Evolutionary conservation across 1,140 invertebrate genomes (phyloP).

Genomic region (Drosophila parvula): DNA sequence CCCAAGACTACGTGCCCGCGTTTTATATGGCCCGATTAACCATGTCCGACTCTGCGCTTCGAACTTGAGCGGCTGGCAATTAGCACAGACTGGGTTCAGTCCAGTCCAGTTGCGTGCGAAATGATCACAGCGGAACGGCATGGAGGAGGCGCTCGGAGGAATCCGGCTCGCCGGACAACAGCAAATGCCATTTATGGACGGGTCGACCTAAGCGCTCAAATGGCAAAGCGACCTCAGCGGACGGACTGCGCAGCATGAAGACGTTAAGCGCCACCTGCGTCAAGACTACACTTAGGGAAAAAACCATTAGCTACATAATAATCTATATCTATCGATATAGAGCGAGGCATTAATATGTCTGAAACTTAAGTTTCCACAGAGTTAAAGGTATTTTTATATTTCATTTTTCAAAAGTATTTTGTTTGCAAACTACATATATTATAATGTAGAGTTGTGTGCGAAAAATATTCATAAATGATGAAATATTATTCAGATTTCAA

Average conservation of each 20-base stretch:
- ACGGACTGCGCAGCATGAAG: slow-evolving; percentile 58
- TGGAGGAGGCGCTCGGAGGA: slow-evolving; percentile 2
- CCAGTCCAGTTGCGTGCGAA: slow-evolving; percentile 46
- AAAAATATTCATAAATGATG: no score
- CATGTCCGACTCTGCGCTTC: slow-evolving; percentile 49
- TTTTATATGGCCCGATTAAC: slow-evolving; percentile 67
- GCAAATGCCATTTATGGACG: slow-evolving; percentile 53
- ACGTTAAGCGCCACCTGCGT: slow-evolving; percentile 43
- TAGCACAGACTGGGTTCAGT: slow-evolving; percentile 57
- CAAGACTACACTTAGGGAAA: background rate
- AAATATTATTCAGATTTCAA: no score
- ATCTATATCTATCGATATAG: no score
- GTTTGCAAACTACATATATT: no score
- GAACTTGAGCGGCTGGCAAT: slow-evolving; percentile 71
- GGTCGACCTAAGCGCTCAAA: slow-evolving; percentile 51
- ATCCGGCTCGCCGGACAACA: slow-evolving; percentile 27
- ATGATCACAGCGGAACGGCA: slow-evolving; percentile 25
- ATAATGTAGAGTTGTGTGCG: no score
- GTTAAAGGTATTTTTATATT: no score
- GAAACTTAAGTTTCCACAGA: no score
- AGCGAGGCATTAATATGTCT: no score
- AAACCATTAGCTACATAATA: background rate
- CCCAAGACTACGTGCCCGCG: slow-evolving; percentile 60
- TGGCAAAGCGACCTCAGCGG: slow-evolving; percentile 60
- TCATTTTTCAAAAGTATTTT: no score